Conservation (phyloP, 2,113 vertebrate genomes). For the Spermophilus dauricus region DNA sequence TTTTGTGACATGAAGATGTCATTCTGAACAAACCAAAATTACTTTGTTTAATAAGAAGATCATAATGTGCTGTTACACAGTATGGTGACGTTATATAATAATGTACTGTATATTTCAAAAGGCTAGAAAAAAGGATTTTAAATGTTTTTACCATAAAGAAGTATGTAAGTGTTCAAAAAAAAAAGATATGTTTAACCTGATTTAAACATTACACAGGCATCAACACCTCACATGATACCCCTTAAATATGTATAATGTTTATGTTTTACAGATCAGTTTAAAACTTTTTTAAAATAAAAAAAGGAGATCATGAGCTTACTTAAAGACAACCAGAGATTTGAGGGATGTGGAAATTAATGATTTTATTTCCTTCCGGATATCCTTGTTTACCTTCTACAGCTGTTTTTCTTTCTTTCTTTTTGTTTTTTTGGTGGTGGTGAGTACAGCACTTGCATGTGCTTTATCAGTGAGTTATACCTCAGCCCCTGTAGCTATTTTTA, state of each 20-base stretch:
- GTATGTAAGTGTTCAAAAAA: no score
- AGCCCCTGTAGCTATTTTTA: background rate
- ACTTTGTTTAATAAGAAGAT: constrained; percentile 17
- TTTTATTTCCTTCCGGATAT: background rate
- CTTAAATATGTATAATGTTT: no score
- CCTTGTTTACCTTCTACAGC: constrained; percentile 15
- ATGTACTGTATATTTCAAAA: no score
- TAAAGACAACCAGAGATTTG: constrained; percentile 19
- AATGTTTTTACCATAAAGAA: background rate
- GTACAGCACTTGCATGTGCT: background rate
- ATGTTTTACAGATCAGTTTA: background rate
- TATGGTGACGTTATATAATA: no score
- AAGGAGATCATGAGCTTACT: background rate
- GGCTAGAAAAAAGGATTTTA: background rate
- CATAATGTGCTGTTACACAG: background rate
- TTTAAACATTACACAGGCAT: no score
- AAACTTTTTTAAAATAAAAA: background rate
- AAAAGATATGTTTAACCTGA: no score
- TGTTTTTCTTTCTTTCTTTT: background rate
- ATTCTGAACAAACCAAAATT: background rate
- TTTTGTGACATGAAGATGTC: background rate
- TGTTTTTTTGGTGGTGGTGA: background rate
- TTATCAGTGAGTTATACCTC: background rate
- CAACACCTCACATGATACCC: no score
- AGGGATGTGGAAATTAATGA: background rate